Percentiles rank a stretch among this genome's conserved stretches.
Conservation (phyloP, 1,140 invertebrate species). For the Thaumetopoea pityocampa region DNA sequence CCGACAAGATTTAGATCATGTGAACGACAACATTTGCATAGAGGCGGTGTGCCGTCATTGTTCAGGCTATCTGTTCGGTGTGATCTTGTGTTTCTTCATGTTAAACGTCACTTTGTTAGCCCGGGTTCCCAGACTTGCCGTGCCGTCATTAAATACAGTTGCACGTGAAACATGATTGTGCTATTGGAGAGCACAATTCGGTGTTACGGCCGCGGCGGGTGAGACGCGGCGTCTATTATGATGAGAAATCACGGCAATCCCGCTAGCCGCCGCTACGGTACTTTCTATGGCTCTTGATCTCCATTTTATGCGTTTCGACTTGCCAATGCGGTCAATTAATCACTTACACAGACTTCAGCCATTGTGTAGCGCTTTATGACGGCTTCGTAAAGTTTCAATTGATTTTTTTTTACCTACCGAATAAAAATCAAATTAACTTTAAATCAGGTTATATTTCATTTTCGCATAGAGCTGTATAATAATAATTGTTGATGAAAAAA, state of each 20-base stretch:
- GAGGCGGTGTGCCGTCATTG: slow-evolving; percentile 51
- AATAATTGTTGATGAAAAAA: too few relatives aligned
- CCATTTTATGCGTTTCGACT: slow-evolving; percentile 63
- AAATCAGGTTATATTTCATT: too few relatives aligned
- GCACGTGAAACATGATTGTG: slow-evolving; percentile 53
- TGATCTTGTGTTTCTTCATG: slow-evolving; percentile 52
- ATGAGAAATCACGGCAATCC: slow-evolving; percentile 58
- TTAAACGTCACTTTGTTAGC: slow-evolving; percentile 50
- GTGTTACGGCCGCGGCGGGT: slow-evolving; percentile 17
- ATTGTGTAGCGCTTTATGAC: slow-evolving; percentile 10
- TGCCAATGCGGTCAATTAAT: slow-evolving; percentile 59
- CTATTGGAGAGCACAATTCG: slow-evolving; percentile 58
- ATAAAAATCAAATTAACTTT: too few relatives aligned
- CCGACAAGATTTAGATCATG: too few relatives aligned
- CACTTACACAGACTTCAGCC: slow-evolving; percentile 28
- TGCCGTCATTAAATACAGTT: slow-evolving; percentile 65
- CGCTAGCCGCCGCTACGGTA: slow-evolving; percentile 66
- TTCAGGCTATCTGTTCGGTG: slow-evolving; percentile 56
- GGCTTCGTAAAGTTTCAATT: too few relatives aligned
- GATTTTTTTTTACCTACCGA: too few relatives aligned
- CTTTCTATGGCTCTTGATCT: slow-evolving; percentile 54
- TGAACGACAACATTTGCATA: slow-evolving; percentile 56
- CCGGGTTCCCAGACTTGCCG: slow-evolving; percentile 63
- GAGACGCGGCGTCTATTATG: slow-evolving; percentile 25
- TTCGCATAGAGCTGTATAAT: too few relatives aligned